Percentiles rank a stretch among this genome's conserved stretches.
Conservation (phyloP, 2,888 invertebrate genomes). For the Petrolisthes manimaculis region DNA sequence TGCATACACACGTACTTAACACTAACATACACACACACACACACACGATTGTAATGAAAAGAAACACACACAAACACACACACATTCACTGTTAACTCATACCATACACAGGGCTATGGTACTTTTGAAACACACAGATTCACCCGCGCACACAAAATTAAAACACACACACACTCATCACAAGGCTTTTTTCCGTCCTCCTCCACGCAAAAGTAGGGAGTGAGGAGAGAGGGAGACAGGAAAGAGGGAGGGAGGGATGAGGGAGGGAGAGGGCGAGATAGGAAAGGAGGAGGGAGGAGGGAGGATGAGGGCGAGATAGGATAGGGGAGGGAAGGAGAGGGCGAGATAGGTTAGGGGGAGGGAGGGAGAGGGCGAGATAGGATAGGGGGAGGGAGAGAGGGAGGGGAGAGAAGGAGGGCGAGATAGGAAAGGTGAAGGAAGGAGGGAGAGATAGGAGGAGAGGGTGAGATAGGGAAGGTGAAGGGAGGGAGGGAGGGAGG, state of each 20-base stretch:
- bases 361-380: constrained; percentile 7
- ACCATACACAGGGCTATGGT: no score
- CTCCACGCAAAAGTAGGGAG: no score
- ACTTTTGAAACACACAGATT: no score
- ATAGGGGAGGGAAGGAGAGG: background rate
- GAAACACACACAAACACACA: constrained; percentile 23
- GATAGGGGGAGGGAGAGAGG: background rate
- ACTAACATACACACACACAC: constrained; percentile 22
- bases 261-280: background rate
- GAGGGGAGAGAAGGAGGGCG: background rate
- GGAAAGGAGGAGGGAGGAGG: background rate
- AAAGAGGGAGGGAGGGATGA: background rate
- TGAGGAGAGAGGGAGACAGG: background rate
- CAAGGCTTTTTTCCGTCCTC: no score
- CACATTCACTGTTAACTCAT: background rate
- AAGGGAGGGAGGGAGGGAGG: background rate
- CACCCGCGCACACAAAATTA: no score
- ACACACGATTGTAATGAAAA: no score
- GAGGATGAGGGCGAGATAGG: background rate
- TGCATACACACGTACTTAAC: no score
- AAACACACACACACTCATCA: no score
- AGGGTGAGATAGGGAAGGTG: background rate
- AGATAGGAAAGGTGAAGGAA: background rate
- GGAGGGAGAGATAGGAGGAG: constrained; percentile 7
- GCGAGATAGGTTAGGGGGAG: background rate